A percentile compares a stretch with the other conserved stretches of the same genome.
Evolutionary conservation across 2,888 invertebrate genomes (phyloP).

Genomic region (Scrobipalpa atriplicella): DNA sequence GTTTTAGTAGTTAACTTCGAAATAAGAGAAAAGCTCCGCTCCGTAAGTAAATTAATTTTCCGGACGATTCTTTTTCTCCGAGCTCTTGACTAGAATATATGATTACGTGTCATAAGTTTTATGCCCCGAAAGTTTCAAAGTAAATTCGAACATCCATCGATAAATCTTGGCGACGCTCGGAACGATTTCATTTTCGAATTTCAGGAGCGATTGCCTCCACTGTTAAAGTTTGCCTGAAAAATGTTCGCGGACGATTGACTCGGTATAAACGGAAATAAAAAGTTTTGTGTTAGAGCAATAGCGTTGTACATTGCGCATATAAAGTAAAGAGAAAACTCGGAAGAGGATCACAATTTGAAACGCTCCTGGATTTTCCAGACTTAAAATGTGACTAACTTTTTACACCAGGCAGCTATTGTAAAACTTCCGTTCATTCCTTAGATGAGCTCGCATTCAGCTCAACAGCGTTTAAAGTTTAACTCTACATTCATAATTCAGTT

Average conservation of each 20-base stretch:
- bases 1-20: no score
- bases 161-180: slow-evolving; percentile 82
- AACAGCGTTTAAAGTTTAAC: slow-evolving; percentile 43
- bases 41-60: slow-evolving; percentile 14
- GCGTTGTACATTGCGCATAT: slow-evolving; percentile 75
- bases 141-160: slow-evolving; percentile 82
- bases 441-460: slow-evolving; percentile 46
- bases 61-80: not conserved
- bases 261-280: slow-evolving; percentile 82
- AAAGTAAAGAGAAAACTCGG: slow-evolving; percentile 68
- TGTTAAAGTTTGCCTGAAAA: slow-evolving; percentile 83
- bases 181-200: slow-evolving; percentile 83
- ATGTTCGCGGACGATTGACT: slow-evolving; percentile 82
- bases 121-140: slow-evolving; percentile 79
- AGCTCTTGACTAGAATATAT: slow-evolving; percentile 70
- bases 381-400: slow-evolving; percentile 67
- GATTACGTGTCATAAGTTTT: slow-evolving; percentile 83
- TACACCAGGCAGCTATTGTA: slow-evolving; percentile 54
- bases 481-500: slow-evolving; percentile 44
- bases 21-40: not conserved
- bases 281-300: slow-evolving; percentile 81
- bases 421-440: slow-evolving; percentile 48
- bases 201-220: slow-evolving; percentile 82
- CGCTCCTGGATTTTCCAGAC: slow-evolving; percentile 59
- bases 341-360: slow-evolving; percentile 71